Base-by-base conservation (phyloP, 2,888 invertebrate species). In the Drosophila greeni region DNA sequence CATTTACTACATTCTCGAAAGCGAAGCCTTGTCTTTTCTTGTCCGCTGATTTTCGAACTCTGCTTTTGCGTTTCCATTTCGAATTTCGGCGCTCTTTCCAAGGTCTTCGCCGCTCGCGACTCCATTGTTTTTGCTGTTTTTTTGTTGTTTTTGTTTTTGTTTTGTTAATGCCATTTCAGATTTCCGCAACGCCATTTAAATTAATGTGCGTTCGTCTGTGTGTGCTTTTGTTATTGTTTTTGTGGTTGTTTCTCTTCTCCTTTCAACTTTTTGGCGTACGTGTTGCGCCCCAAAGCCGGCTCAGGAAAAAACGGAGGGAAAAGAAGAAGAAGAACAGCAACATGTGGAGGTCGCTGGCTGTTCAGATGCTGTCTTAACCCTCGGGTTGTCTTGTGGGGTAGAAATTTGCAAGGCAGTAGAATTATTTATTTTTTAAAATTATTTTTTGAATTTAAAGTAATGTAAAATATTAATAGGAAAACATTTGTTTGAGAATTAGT, bases 141-240 rank as follows among this genome's bases (percentile, higher is more conserved):
- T 20, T 20, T 20, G 20, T 20, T 20, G 20, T 20, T 20, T 20
- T 20, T n/a, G n/a, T n/a, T n/a, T n/a, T n/a, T n/a, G n/a, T n/a
- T 37, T n/a, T 37, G 6, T 61, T 61, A 51, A 34, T 73, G 64
- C 55, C 56, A 39, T 61, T 73, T 40, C 59, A 71, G 78, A 77
- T 83, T 81, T 78, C 78, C 78, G 84, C 84, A 77, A 75, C 84
- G 82, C 75, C 73, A 77, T 78, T 83, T 64, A 60, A 43, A 52
- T 68, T 47, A 18, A 42, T 68, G 40, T 66, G 59, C 42, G 43
- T 43, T 7, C 20, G 55, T 29, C 36, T 20, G 29, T 34, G 20
- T 20, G 52, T 29, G 29, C 23, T 42, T 51, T 45, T 55, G 47
- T 65, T 66, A 39, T 57, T 57, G 62, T 59, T 51, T 47, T 45